These are phyloP conservation scores for Pyrocephalus nanus DNA, from an alignment of 2,797 vertebrate genomes.

Conservation along the genomic window DNA sequence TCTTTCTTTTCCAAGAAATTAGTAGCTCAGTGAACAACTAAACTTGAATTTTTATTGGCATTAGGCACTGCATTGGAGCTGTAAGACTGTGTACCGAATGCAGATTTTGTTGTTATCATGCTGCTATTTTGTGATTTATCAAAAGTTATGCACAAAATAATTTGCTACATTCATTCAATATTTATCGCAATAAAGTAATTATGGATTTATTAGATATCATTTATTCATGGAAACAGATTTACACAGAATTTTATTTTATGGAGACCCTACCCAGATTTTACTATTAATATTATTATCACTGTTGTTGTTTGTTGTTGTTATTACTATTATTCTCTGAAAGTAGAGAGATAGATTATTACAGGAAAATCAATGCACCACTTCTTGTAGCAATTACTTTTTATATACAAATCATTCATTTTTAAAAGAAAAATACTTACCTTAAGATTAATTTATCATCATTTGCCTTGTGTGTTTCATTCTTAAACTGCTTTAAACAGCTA, in stretches of 20 bases:
- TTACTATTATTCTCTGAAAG: not conserved
- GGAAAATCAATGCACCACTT: not conserved
- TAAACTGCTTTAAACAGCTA: not conserved
- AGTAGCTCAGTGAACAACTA: not conserved
- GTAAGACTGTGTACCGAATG: not conserved
- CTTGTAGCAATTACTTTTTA: not conserved
- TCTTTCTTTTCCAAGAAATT: not conserved
- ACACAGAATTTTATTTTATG: not conserved
- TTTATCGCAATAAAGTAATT: slow-evolving; percentile 22
- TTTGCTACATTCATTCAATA: slow-evolving; percentile 27
- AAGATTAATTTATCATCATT: not conserved
- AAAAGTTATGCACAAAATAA: not conserved
- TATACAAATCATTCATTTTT: not conserved
- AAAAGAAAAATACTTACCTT: not conserved
- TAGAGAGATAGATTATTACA: not conserved
- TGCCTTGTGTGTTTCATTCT: not conserved
- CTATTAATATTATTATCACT: not conserved
- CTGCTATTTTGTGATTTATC: not conserved
- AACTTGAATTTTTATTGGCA: not conserved
- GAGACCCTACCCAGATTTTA: not conserved
- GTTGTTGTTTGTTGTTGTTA: not conserved
- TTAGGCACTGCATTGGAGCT: not conserved
- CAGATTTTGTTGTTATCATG: not conserved
- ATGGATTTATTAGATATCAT: not conserved
- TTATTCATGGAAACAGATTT: slow-evolving; percentile 1